Conservation (phyloP, 2,113 vertebrate species). For the Gymnarchus niloticus region DNA sequence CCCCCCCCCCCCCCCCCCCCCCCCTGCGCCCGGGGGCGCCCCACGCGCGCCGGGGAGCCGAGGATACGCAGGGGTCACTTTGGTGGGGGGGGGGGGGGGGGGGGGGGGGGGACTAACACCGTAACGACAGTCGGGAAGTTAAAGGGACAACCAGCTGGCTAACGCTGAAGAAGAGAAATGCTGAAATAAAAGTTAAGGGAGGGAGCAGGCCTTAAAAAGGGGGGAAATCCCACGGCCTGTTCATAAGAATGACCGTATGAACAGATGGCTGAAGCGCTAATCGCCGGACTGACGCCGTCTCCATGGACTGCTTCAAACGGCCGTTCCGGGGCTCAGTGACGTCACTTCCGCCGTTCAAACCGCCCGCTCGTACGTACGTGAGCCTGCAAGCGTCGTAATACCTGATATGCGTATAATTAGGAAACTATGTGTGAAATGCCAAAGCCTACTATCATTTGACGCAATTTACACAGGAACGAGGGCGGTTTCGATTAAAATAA, state of each 20-base stretch:
- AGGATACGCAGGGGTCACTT: no score
- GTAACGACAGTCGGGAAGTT: not conserved
- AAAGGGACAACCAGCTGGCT: not conserved
- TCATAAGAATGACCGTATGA: not conserved
- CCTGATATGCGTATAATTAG: not conserved
- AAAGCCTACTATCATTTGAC: not conserved
- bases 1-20: no score
- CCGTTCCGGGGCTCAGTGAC: not conserved
- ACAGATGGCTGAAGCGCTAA: not conserved
- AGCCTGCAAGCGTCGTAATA: not conserved
- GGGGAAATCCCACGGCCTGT: not conserved
- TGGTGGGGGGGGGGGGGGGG: no score
- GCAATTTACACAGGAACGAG: not conserved
- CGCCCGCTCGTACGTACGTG: constrained; percentile 31
- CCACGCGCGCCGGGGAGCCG: no score
- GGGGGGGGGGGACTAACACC: not conserved
- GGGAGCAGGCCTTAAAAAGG: not conserved
- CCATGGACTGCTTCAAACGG: constrained; percentile 13
- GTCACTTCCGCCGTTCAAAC: constrained; percentile 59
- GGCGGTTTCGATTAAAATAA: not conserved
- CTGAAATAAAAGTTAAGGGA: not conserved
- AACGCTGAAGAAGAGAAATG: not conserved
- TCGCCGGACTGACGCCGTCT: not conserved
- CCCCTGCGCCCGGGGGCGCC: no score
- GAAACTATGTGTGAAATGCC: not conserved